Conservation (phyloP, 2,888 invertebrate genomes). For the Chloroclysta siterata region DNA sequence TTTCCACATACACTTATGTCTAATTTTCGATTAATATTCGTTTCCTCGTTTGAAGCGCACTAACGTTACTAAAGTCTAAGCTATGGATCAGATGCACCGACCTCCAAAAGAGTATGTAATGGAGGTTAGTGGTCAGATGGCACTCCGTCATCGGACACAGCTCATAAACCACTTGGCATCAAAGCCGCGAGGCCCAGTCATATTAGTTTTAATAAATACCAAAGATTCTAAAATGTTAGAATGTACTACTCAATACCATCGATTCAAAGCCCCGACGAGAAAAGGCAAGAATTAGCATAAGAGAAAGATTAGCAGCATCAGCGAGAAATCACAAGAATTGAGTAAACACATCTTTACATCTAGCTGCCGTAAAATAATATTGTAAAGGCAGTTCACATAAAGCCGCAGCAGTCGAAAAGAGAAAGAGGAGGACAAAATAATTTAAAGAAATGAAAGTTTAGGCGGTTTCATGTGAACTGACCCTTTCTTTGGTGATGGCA, state of each 20-base stretch:
- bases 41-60: slow-evolving; percentile 80
- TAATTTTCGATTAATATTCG: slow-evolving; percentile 81
- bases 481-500: slow-evolving; percentile 59
- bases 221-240: slow-evolving; percentile 35
- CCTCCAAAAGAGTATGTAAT: background rate
- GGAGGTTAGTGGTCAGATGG: slow-evolving; percentile 61
- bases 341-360: slow-evolving; percentile 31
- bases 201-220: slow-evolving; percentile 34
- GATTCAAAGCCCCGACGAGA: slow-evolving; percentile 32
- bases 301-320: slow-evolving; percentile 36
- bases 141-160: slow-evolving; percentile 74
- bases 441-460: slow-evolving; percentile 21
- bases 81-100: slow-evolving; percentile 79
- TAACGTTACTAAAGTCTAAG: slow-evolving; percentile 75
- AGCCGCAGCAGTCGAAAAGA: slow-evolving; percentile 21
- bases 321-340: slow-evolving; percentile 39
- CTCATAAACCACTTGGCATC: slow-evolving; percentile 49
- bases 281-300: slow-evolving; percentile 46
- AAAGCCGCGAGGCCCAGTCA: slow-evolving; percentile 31
- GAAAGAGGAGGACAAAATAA: slow-evolving; percentile 25
- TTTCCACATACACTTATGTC: slow-evolving; percentile 69
- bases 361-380: slow-evolving; percentile 37
- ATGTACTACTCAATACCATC: slow-evolving; percentile 36
- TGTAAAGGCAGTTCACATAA: slow-evolving; percentile 47
- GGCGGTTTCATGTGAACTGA: slow-evolving; percentile 51